These are phyloP conservation scores for Danio tinwini DNA, from an alignment of 2,797 vertebrate species.

Conservation along the genomic window DNA sequence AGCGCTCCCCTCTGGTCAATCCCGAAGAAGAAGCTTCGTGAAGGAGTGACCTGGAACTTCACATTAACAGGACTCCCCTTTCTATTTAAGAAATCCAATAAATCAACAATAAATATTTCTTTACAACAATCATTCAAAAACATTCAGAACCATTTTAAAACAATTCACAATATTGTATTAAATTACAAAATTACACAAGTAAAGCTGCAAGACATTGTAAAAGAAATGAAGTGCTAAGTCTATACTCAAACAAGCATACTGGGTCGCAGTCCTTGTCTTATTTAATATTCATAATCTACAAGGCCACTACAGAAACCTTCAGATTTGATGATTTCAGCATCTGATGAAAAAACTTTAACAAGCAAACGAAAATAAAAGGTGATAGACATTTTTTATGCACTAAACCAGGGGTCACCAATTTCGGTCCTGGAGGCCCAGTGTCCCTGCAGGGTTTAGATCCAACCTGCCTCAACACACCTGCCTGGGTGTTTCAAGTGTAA, in stretches of 20 bases:
- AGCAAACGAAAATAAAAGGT: no score
- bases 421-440: no score
- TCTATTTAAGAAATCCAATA: slow-evolving; percentile 63
- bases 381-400: no score
- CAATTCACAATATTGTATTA: background rate
- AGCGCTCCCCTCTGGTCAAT: slow-evolving; percentile 78
- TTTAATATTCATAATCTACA: background rate
- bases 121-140: no score
- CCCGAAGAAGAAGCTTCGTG: slow-evolving; percentile 76
- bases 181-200: background rate
- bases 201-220: background rate
- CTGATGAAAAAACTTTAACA: no score
- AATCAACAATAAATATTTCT: no score
- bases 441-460: no score
- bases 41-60: slow-evolving; percentile 78
- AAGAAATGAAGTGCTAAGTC: background rate
- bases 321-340: no score
- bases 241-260: background rate
- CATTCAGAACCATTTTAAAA: background rate
- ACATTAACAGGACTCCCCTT: slow-evolving; percentile 68
- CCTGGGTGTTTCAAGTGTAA: no score
- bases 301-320: no score
- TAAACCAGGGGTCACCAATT: no score
- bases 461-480: no score
- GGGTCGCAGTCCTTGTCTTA: background rate